Conservation (phyloP, 2,888 invertebrate genomes). For the Megaustenia siamemsis region DNA sequence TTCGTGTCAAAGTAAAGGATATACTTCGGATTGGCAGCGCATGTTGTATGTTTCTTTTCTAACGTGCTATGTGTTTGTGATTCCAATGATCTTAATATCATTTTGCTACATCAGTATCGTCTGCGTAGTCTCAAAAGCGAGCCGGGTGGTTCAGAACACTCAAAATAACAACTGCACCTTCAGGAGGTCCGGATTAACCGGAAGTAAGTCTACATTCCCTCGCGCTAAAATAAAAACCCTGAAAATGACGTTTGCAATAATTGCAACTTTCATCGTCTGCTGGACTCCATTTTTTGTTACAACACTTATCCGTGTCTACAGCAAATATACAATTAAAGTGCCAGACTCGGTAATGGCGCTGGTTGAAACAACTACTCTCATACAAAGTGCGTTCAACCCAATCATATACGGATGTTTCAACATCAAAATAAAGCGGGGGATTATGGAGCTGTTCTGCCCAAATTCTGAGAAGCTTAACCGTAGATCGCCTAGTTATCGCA, state of each 20-base stretch:
- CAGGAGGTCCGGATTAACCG: slow-evolving; percentile 60
- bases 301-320: slow-evolving; percentile 80
- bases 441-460: slow-evolving; percentile 71
- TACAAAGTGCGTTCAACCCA: slow-evolving; percentile 80
- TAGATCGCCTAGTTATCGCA: slow-evolving; percentile 52
- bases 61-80: slow-evolving; percentile 79
- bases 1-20: slow-evolving; percentile 79
- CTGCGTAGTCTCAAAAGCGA: slow-evolving; percentile 56
- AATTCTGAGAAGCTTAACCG: slow-evolving; percentile 26
- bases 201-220: slow-evolving; percentile 77
- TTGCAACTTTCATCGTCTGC: slow-evolving; percentile 80
- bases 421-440: slow-evolving; percentile 72
- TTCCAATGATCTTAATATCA: slow-evolving; percentile 80
- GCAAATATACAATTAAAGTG: slow-evolving; percentile 75
- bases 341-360: slow-evolving; percentile 78
- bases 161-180: slow-evolving; percentile 59
- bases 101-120: slow-evolving; percentile 79
- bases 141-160: slow-evolving; percentile 52
- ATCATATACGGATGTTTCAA: slow-evolving; percentile 81
- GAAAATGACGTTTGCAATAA: slow-evolving; percentile 81
- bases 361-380: slow-evolving; percentile 77
- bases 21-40: slow-evolving; percentile 80
- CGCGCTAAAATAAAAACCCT: slow-evolving; percentile 81
- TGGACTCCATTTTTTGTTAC: slow-evolving; percentile 81
- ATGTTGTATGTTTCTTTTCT: slow-evolving; percentile 81